Percentiles rank a stretch among this genome's conserved stretches.
phyloP scores from a whole-genome alignment of 2,113 vertebrate species.

The Solea solea region DNA sequence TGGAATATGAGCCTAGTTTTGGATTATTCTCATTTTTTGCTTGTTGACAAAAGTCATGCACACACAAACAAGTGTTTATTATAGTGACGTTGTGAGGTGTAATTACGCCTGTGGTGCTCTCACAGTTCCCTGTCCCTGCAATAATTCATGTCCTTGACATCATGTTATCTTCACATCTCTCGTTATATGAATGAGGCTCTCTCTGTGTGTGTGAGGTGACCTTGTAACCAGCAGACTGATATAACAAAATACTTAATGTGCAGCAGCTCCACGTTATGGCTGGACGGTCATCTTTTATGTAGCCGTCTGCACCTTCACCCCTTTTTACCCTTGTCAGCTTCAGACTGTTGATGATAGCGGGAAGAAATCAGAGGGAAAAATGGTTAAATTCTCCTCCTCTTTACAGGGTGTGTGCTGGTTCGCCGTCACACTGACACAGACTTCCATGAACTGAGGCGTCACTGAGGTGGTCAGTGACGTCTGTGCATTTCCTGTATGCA shows the following conservation, averaged over 20 bases:
- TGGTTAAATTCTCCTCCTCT: too few species aligned
- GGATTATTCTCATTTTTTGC: too few species aligned
- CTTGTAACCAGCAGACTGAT: constrained; percentile 26
- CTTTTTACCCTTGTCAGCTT: constrained; percentile 24
- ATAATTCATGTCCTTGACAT: constrained; percentile 5
- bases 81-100: background rate
- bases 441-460: too few species aligned
- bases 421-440: too few species aligned
- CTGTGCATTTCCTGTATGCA: too few species aligned
- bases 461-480: too few species aligned
- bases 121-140: background rate
- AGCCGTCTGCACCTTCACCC: background rate
- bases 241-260: constrained; percentile 3
- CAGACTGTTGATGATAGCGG: background rate
- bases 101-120: background rate
- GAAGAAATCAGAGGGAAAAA: too few species aligned
- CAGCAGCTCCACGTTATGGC: background rate
- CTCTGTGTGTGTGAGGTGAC: constrained; percentile 6
- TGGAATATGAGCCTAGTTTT: too few species aligned
- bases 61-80: background rate
- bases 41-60: too few species aligned
- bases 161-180: constrained; percentile 7
- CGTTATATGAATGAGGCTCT: background rate
- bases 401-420: too few species aligned
- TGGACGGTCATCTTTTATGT: constrained; percentile 12